Evolutionary conservation across 2,113 vertebrate species (phyloP), one percentile per base, ranked within the genome.

Genomic region (Plecotus auritus): DNA sequence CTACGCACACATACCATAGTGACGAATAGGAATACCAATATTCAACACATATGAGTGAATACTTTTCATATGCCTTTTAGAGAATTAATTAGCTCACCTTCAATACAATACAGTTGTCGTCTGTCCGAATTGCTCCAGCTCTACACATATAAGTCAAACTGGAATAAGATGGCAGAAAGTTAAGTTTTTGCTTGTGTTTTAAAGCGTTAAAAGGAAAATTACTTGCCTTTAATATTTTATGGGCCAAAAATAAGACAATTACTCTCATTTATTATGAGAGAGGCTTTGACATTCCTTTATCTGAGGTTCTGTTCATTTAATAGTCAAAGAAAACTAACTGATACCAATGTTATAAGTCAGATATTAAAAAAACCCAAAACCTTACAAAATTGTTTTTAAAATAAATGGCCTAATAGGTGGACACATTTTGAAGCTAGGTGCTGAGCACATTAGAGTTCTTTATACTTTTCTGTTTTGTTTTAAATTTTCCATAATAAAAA

Each of bases 81-180:
- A 70, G 32, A 80, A n/a, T 72, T 74, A 74, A 95, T 9, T 51
- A 89, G 89, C 98, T 96, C 94, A 99, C 99, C 99, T 99, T 99
- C 94, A 99, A 98, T 92, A 99, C 97, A 90, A 99, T 99, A 98
- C 99, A 99, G 97, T 96, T 98, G 97, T 99, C 99, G 3, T 99
- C 99, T 32, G 99, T 99, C 96, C 98, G 98, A 98, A 99, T 99
- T 97, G 99, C 99, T 95, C 99, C 99, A 12, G 99, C 99, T 98
- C 99, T 99, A 98, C 99, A 99, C 99, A 99, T 99, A 97, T 99
- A 99, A 84, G 99, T 99, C 98, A 99, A 98, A 98, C 99, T 99
- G 98, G 54, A 98, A 98, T 74, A 97, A 98, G 85, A 98, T 9
- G 86, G 92, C 10, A 94, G 23, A 97, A 96, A 72, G 59, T 18